Base-by-base conservation (phyloP, 2,888 invertebrate species). In the Synanthedon andrenaeformis region DNA sequence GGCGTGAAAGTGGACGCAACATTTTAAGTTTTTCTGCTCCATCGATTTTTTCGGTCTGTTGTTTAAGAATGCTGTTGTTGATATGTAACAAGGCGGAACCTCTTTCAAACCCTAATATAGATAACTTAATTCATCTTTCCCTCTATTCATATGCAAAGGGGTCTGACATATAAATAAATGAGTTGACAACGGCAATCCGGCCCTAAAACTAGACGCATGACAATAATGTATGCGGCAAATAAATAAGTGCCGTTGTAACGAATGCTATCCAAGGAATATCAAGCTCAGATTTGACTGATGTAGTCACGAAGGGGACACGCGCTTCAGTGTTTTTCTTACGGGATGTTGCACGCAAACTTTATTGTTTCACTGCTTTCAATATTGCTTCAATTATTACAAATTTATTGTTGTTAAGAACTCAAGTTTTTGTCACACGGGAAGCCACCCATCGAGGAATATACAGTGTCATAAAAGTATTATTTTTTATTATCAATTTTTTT, bases 271-370 rank as follows among this genome's bases (percentile, higher is more conserved):
- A 59, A 64, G 71, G 80, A 74, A 81, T 81, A 81, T 80, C 78
- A 73, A 79, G 70, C 67, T 72, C 66, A 76, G 76, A 80, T 81
- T 81, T 80, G 79, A 81, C 79, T 81, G 81, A 82, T 82, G 78
- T 73, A 73, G 80, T 79, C 82, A 81, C 79, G 77, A 79, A 63
- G 66, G 35, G 62, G 69, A 75, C 76, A 76, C 74, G 76, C 73
- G 78, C 76, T 72, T 71, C 68, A 72, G 69, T 71, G 76, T 79
- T 79, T 79, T 79, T 79, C 76, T 71, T 65, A 64, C 66, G 62
- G 10, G 10, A 35, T 35, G 35, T 35, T 35, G 10, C 35, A 10
- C 35, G 35, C 35, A 35, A 35, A 35, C 35, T 35, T 35, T 35
- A 35, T 35, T 35, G 35, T 35, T 35, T 35, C 10, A 35, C 35